phyloP scores from a whole-genome alignment of 2,888 invertebrate species.

The Tolmerus cingulatus region DNA sequence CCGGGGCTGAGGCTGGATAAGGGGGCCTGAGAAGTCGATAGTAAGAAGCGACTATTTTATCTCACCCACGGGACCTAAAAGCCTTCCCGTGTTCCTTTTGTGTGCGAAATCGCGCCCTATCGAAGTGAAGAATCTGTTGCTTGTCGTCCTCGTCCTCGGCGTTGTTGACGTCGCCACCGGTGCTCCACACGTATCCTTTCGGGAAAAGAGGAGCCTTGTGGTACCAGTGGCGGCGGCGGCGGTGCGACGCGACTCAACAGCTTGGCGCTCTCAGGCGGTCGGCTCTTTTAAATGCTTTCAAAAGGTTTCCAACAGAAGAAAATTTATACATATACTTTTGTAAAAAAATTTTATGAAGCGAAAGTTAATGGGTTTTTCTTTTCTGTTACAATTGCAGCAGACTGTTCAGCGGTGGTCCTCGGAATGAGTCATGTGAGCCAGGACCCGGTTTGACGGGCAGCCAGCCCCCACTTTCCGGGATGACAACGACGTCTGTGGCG shows the following conservation, averaged over 20 bases:
- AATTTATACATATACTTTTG: not conserved
- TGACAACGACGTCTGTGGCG: conserved; percentile 37
- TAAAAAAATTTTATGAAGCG: not conserved
- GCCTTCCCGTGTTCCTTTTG: conserved; percentile 7
- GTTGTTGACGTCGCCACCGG: not conserved
- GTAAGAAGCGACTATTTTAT: not conserved
- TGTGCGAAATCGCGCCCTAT: not conserved
- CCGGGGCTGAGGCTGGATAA: not conserved
- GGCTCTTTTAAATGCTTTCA: not conserved
- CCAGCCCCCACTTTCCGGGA: not conserved
- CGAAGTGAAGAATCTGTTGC: conserved; percentile 30
- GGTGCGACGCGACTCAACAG: not conserved
- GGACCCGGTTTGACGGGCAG: conserved; percentile 39
- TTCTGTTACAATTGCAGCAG: conserved; percentile 47
- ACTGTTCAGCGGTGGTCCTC: conserved; percentile 49
- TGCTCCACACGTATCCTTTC: not conserved
- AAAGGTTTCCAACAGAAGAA: not conserved
- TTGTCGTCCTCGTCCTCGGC: not conserved
- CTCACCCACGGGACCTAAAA: not conserved
- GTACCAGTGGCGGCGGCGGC: not conserved
- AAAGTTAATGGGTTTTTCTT: conserved; percentile 38
- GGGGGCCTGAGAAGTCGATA: not conserved
- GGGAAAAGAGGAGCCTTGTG: not conserved
- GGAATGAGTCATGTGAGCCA: conserved; percentile 49
- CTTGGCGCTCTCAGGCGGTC: not conserved